Percentiles rank a stretch among this genome's conserved stretches.
phyloP scores from a whole-genome alignment of 2,113 vertebrate genomes.

The Ictidomys tridecemlineatus region DNA sequence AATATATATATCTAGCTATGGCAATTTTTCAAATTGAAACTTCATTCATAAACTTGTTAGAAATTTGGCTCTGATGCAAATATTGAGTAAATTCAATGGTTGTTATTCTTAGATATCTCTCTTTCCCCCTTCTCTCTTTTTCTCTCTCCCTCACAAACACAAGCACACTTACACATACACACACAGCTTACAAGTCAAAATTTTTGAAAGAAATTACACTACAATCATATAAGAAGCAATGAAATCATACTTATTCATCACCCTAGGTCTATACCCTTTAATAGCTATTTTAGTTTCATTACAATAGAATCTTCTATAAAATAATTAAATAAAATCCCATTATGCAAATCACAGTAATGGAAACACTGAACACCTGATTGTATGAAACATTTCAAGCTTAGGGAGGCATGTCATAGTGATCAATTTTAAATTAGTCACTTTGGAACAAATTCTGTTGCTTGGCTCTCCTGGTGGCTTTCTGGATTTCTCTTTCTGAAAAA shows the following conservation, averaged over 20 bases:
- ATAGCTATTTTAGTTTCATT: conserved; percentile 57
- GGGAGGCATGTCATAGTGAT: conserved; percentile 44
- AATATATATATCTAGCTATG: neutral
- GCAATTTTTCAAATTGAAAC: neutral
- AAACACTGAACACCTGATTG: conserved; percentile 47
- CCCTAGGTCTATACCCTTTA: neutral
- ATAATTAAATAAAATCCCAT: conserved; percentile 41
- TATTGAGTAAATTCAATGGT: neutral
- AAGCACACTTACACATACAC: rapidly evolving
- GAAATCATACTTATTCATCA: conserved; percentile 33
- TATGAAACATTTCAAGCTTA: conserved; percentile 47
- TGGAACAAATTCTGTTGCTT: conserved; percentile 25
- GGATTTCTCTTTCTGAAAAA: conserved; percentile 46
- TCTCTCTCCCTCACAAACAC: neutral
- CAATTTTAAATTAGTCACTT: conserved; percentile 63
- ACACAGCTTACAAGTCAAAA: neutral
- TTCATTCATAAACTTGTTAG: neutral
- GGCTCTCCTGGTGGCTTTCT: conserved; percentile 7
- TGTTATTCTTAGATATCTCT: neutral
- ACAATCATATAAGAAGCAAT: conserved; percentile 15
- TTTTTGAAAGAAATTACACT: conserved; percentile 18
- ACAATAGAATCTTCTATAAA: conserved; percentile 54
- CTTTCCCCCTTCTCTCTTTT: neutral
- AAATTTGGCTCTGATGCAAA: neutral
- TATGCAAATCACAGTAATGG: conserved; percentile 59